These are phyloP conservation scores for Hecatera dysodea DNA, from an alignment of 2,888 invertebrate genomes.

Conservation along the genomic window DNA sequence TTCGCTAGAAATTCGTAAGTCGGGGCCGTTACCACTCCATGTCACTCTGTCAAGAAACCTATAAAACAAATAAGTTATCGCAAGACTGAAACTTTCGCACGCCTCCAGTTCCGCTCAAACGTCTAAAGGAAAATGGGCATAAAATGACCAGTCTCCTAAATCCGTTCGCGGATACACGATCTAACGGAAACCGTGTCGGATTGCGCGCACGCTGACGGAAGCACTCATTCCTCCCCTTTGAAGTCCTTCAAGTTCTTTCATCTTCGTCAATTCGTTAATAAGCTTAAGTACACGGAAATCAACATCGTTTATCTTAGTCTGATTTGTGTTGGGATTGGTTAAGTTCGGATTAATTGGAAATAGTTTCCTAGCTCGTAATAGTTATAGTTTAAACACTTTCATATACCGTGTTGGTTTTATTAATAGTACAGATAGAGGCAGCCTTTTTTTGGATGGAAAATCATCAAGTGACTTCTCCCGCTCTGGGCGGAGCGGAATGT, in stretches of 20 bases:
- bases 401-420: neutral
- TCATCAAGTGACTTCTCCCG: too few relatives aligned
- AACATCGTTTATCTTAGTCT: slow-evolving; percentile 19
- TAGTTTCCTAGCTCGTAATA: neutral
- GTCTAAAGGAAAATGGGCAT: slow-evolving; percentile 21
- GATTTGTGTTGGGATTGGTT: slow-evolving; percentile 2
- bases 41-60: too few relatives aligned
- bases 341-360: neutral
- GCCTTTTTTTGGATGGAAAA: too few relatives aligned
- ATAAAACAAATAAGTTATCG: neutral
- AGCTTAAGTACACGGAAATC: slow-evolving; percentile 36
- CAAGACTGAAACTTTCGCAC: neutral
- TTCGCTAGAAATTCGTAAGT: too few relatives aligned
- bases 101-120: slow-evolving; percentile 5
- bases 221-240: slow-evolving; percentile 54
- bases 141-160: slow-evolving; percentile 15
- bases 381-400: neutral
- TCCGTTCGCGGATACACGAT: slow-evolving; percentile 41
- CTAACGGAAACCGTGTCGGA: slow-evolving; percentile 63
- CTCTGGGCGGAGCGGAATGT: too few relatives aligned
- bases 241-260: slow-evolving; percentile 57
- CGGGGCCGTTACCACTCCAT: too few relatives aligned
- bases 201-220: slow-evolving; percentile 54
- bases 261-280: slow-evolving; percentile 39
- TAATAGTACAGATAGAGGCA: too few relatives aligned